phyloP scores from a whole-genome alignment of 2,797 vertebrate genomes.

The Spinibarbus caldwelli region DNA sequence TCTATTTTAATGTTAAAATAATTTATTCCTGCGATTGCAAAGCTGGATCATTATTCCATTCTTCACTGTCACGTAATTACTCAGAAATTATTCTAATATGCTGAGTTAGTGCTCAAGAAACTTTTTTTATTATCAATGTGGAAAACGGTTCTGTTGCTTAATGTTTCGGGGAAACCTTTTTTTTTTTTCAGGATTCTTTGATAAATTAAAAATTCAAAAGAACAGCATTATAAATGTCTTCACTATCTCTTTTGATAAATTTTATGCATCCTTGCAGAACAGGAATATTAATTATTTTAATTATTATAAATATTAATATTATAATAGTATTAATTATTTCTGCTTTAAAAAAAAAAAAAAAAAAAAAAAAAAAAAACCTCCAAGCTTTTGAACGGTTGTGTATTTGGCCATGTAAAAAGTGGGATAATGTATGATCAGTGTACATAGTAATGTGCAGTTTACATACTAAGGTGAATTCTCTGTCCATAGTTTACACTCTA shows the following conservation, averaged over 20 bases:
- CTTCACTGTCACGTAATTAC: not conserved
- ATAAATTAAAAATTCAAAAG: not conserved
- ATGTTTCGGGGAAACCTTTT: no score
- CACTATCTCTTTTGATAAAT: not conserved
- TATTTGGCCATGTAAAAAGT: not conserved
- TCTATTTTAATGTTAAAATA: not conserved
- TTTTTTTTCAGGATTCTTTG: no score
- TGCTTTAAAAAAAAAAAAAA: no score
- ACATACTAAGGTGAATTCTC: not conserved
- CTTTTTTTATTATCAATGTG: not conserved
- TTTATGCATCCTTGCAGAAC: not conserved
- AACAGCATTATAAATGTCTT: not conserved
- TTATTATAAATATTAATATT: no score
- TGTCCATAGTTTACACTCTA: slow-evolving; percentile 2
- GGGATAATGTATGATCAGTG: not conserved
- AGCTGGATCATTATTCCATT: not conserved
- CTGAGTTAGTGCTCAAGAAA: not conserved
- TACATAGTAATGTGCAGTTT: not conserved
- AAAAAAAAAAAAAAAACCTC: not conserved
- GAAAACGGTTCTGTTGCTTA: no score
- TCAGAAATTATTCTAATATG: not conserved
- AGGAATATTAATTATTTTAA: not conserved
- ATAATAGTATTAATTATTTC: no score
- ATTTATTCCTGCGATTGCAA: not conserved
- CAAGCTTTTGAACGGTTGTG: not conserved